phyloP scores from a whole-genome alignment of 2,888 invertebrate species.

The Ganaspis brasiliensis region DNA sequence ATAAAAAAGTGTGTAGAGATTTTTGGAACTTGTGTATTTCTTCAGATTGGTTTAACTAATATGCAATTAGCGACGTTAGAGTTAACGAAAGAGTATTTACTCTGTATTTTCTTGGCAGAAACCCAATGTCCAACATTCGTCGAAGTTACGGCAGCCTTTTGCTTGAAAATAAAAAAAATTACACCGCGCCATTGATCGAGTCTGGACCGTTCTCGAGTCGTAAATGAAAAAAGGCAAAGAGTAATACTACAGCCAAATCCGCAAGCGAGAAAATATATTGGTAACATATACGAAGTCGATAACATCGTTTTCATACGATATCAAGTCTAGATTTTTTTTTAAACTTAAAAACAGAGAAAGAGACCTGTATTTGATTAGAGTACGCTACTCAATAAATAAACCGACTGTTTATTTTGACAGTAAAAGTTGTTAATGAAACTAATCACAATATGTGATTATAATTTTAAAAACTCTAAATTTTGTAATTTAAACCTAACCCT shows the following conservation, averaged over 20 bases:
- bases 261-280: conserved; percentile 43
- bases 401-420: no score
- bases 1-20: no score
- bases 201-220: conserved; percentile 40
- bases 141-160: conserved; percentile 41
- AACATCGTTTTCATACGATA: conserved; percentile 42
- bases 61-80: not conserved
- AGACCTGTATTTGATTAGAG: no score
- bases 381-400: no score
- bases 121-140: conserved; percentile 42
- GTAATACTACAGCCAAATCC: conserved; percentile 13
- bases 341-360: no score
- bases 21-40: no score
- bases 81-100: conserved; percentile 14
- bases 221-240: conserved; percentile 34
- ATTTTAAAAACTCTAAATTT: no score
- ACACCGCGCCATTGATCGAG: conserved; percentile 52
- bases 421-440: no score
- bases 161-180: conserved; percentile 48
- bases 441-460: no score
- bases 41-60: not conserved
- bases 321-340: not conserved
- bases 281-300: conserved; percentile 39
- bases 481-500: not conserved
- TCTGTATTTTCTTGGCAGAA: conserved; percentile 39